Evolutionary conservation across 2,113 vertebrate species (phyloP).

Genomic region (Chaetura pelagica): DNA sequence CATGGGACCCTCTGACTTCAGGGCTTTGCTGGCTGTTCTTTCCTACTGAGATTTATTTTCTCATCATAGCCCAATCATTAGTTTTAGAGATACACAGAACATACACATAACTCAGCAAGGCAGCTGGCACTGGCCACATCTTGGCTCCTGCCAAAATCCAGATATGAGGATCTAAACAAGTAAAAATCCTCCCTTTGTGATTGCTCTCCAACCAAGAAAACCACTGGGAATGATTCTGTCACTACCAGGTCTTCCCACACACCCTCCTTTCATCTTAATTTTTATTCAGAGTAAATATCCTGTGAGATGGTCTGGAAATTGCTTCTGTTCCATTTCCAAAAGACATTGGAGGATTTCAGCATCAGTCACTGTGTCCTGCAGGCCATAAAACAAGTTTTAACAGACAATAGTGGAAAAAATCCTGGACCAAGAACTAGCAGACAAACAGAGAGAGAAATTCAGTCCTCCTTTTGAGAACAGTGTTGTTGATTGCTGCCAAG

Average conservation of each 20-base stretch:
- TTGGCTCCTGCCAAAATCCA: not conserved
- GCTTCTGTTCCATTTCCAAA: conserved; percentile 13
- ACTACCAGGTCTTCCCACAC: conserved; percentile 48
- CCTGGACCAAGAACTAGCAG: not conserved
- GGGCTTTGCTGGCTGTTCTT: not conserved
- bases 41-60: not conserved
- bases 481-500: not conserved
- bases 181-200: not conserved
- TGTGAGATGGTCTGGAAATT: not conserved
- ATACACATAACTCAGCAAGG: not conserved
- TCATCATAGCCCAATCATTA: not conserved
- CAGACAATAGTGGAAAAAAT: not conserved
- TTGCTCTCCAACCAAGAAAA: conserved; percentile 10
- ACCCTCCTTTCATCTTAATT: conserved; percentile 24
- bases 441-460: not conserved
- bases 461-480: not conserved
- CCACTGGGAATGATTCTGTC: conserved; percentile 7
- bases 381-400: not conserved
- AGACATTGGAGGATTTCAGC: not conserved
- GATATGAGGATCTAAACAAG: not conserved
- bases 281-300: conserved; percentile 46
- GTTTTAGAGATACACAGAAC: not conserved
- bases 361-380: not conserved
- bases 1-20: not conserved
- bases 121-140: not conserved